Conservation (phyloP, 2,113 vertebrate genomes). For the Tonatia bakeri region DNA sequence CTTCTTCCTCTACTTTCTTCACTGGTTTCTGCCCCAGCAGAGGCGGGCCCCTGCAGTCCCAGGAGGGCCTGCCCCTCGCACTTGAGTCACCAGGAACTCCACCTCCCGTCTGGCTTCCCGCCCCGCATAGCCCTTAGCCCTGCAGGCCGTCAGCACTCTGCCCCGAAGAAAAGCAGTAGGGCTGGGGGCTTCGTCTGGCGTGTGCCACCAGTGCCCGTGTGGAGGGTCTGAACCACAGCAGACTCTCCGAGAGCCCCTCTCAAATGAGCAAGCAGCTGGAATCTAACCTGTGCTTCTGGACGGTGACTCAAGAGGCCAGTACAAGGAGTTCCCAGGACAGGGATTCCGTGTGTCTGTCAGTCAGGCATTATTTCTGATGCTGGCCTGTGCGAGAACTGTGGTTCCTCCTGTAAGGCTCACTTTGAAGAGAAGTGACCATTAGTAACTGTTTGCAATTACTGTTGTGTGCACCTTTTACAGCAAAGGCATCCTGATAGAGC, state of each 20-base stretch:
- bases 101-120: accelerated
- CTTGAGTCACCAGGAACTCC: accelerated
- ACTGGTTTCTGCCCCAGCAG: neutral
- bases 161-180: no score
- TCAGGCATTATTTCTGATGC: slow-evolving; percentile 63
- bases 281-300: slow-evolving; percentile 39
- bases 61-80: no score
- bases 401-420: slow-evolving; percentile 58
- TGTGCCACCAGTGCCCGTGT: no score
- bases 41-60: neutral
- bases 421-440: slow-evolving; percentile 86
- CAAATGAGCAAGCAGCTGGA: neutral
- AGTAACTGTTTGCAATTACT: slow-evolving; percentile 89
- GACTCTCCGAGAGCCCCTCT: neutral
- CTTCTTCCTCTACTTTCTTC: slow-evolving; percentile 31
- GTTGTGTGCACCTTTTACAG: slow-evolving; percentile 88
- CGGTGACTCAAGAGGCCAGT: slow-evolving; percentile 54
- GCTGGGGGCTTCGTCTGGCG: neutral
- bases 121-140: neutral
- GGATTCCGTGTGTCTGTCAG: slow-evolving; percentile 59
- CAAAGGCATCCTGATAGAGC: slow-evolving; percentile 82
- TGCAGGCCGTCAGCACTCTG: no score
- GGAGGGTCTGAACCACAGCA: neutral
- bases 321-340: slow-evolving; percentile 52
- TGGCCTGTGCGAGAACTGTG: slow-evolving; percentile 68